Base-by-base conservation (phyloP, 2,888 invertebrate genomes). In the Eupelmus urozonus region DNA sequence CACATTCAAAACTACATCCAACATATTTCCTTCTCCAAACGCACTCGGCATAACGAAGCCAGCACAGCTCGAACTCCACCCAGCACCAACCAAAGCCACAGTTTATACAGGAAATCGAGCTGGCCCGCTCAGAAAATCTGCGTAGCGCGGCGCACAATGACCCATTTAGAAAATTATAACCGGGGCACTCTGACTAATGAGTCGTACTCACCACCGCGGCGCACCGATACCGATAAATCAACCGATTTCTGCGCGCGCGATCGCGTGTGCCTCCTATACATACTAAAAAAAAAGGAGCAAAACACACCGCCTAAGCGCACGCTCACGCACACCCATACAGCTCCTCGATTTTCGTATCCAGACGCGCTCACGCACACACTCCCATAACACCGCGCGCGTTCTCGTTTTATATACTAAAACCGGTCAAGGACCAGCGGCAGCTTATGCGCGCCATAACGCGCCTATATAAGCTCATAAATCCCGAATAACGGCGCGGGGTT, bases 391-490 rank as follows among this genome's bases (percentile, higher is more conserved):
- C 20, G 40, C 25, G 34, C 18, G 55, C 70, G 59, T 76, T 71
- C 60, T 66, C 66, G 53, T 72, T 66, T 77, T 66, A 34, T 62
- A 42, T 13, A 57, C 55, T 81, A 74, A 85, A 85, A 85, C 85
- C 84, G 85, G 86, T 86, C 86, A 85, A 84, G 82, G 85, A 81
- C 81, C 82, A 82, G 85, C 62, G 4, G 55, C 42, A 34, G 34
- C 34, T 34, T 9, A 5, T 34, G 42, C 63, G 13, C 2, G n/a
- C n/a, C 45, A 55, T 63, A 65, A 78, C 70, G 75, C 82, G 76
- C 80, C 42, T 40, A 40, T 62, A 81, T 78, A 81, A 82, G 62
- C 72, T 82, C 83, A 87, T 88, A 87, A 87, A 87, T 87, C 85
- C 84, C 81, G 84, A 82, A 83, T 84, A 85, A 84, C 84, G 84